Percentiles rank a stretch among this genome's conserved stretches.
Evolutionary conservation across 2,888 invertebrate species (phyloP).

Genomic region (Xylophagus ater): DNA sequence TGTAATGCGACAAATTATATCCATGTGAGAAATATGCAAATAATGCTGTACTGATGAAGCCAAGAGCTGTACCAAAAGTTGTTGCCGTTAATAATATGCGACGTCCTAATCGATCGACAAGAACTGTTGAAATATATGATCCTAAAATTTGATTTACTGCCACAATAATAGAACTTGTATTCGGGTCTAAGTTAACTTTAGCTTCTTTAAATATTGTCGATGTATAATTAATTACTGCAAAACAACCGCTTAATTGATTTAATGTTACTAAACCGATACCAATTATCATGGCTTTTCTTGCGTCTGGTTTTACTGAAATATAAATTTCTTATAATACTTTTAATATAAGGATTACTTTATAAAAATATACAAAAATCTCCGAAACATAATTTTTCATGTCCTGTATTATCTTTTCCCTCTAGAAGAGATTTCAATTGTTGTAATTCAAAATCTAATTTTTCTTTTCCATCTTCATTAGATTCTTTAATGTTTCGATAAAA

Average conservation of each 20-base stretch:
- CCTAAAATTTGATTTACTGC: slow-evolving; percentile 17
- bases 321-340: slow-evolving; percentile 1
- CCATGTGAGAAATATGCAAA: slow-evolving; percentile 11
- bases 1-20: slow-evolving; percentile 11
- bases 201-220: slow-evolving; percentile 16
- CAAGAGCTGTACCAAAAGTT: slow-evolving; percentile 11
- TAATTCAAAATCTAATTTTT: background rate
- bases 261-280: slow-evolving; percentile 14
- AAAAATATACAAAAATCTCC: slow-evolving; percentile 15
- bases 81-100: slow-evolving; percentile 13
- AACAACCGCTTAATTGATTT: slow-evolving; percentile 16
- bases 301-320: slow-evolving; percentile 11
- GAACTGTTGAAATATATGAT: slow-evolving; percentile 15
- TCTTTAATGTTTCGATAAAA: slow-evolving; percentile 14
- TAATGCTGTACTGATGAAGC: slow-evolving; percentile 10
- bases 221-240: slow-evolving; percentile 17
- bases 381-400: slow-evolving; percentile 3
- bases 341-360: background rate
- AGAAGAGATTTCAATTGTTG: background rate
- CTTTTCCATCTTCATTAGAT: slow-evolving; percentile 1
- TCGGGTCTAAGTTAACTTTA: slow-evolving; percentile 17
- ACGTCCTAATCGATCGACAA: slow-evolving; percentile 17
- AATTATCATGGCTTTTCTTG: slow-evolving; percentile 7
- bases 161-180: slow-evolving; percentile 17
- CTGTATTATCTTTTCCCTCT: background rate